Conservation (phyloP, 2,797 vertebrate species). For the Melopsittacus undulatus region DNA sequence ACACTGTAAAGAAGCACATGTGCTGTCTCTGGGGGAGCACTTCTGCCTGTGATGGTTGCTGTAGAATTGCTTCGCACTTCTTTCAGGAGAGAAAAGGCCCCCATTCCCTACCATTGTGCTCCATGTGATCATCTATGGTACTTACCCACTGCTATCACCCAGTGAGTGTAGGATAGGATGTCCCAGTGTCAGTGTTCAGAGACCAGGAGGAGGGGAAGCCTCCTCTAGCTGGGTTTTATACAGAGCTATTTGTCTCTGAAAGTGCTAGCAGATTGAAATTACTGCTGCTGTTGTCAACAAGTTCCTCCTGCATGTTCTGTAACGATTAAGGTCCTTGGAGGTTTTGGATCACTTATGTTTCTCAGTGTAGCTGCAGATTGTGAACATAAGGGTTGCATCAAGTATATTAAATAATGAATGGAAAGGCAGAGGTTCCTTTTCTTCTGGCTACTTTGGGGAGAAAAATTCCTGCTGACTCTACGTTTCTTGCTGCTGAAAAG, state of each 20-base stretch:
- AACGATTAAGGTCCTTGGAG: slow-evolving; percentile 28
- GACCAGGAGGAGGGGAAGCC: background rate
- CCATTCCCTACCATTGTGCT: background rate
- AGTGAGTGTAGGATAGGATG: background rate
- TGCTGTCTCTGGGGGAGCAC: background rate
- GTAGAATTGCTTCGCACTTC: background rate
- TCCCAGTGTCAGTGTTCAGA: background rate
- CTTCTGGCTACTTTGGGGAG: background rate
- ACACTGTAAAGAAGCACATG: background rate
- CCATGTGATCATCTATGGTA: accelerated
- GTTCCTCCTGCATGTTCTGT: slow-evolving; percentile 12
- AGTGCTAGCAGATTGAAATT: slow-evolving; percentile 30
- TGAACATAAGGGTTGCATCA: slow-evolving; percentile 49
- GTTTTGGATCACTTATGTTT: slow-evolving; percentile 31
- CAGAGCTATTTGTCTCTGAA: background rate
- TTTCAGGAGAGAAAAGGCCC: background rate
- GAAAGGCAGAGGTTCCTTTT: slow-evolving; percentile 15
- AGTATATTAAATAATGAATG: slow-evolving; percentile 45
- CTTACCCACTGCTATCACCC: background rate
- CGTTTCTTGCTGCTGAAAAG: background rate
- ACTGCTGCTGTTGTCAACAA: slow-evolving; percentile 27
- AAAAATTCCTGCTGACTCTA: background rate
- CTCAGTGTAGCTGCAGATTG: slow-evolving; percentile 27
- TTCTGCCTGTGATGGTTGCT: background rate
- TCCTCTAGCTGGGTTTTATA: slow-evolving; percentile 4